A percentile compares a stretch with the other conserved stretches of the same genome.
Evolutionary conservation across 1,140 invertebrate species (phyloP).

Genomic region (Drosophila simulans): DNA sequence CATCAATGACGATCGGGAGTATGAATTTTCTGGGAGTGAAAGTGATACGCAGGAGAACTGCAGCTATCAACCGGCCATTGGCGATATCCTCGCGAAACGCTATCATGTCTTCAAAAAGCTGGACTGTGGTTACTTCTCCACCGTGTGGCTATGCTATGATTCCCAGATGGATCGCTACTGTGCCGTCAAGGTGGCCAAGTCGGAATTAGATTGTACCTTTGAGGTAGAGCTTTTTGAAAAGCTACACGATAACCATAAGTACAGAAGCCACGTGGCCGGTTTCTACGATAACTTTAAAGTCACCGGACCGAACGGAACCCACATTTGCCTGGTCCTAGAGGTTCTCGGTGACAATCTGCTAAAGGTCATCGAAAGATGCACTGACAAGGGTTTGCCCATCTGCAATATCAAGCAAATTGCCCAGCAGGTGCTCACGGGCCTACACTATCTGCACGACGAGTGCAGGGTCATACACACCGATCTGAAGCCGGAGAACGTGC

Average conservation of each 20-base stretch:
- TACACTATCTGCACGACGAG: constrained; percentile 97
- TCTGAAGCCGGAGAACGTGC: constrained; percentile 99
- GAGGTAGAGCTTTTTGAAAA: too few species aligned
- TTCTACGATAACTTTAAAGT: too few species aligned
- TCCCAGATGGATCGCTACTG: constrained; percentile 94
- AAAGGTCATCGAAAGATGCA: constrained; percentile 98
- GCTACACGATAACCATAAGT: constrained; percentile 57
- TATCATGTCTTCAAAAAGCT: constrained; percentile 98
- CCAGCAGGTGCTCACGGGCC: constrained; percentile 97
- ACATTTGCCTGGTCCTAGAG: constrained; percentile 99
- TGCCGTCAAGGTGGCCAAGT: constrained; percentile 99
- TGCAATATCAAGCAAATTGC: constrained; percentile 97
- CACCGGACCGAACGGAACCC: constrained; percentile 93
- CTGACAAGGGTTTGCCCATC: constrained; percentile 97
- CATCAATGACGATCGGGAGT: too few species aligned
- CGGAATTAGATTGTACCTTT: constrained; percentile 68
- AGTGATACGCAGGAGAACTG: too few species aligned
- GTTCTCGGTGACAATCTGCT: constrained; percentile 98
- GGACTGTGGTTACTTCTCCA: constrained; percentile 99
- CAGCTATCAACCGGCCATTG: constrained; percentile 92
- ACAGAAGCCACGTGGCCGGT: too few species aligned
- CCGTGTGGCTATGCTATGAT: constrained; percentile 99
- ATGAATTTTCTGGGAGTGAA: too few species aligned
- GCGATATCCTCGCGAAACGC: constrained; percentile 92
- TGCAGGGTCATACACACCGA: constrained; percentile 99